Base-by-base conservation (phyloP, 2,797 vertebrate species). In the Ptychadena robeensis region DNA sequence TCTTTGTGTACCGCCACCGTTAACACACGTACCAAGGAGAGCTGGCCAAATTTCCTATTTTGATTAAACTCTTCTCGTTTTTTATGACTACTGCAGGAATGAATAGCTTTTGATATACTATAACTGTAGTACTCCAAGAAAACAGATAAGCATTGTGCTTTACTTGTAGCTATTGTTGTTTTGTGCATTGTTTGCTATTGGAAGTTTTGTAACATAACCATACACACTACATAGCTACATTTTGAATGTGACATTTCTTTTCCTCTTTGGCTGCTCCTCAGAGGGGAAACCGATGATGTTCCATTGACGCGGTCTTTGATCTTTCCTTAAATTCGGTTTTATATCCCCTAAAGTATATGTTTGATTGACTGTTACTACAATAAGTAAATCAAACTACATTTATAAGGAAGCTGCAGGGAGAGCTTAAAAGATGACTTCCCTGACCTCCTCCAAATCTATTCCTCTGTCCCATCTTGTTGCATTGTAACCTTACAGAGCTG, bases 271-370 rank as follows among this genome's bases (percentile, higher is more conserved):
- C 64, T 71, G 87, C 0, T 85, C 31, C 1, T 82, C 77, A 82
- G 85, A 77, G 81, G 83, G 73, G 80, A 81, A 87, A 71, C 81
- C 75, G 84, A 73, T 87, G 81, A 82, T 88, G 84, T 87, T 80
- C 80, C 37, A 86, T 82, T 74, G 40, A 57, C 63, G 86, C 8
- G 61, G 18, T 81, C 40, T 86, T 81, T 85, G 68, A 4, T 27
- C 44, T 44, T 69, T 86, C 75, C 83, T 86, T 83, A 82, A 84
- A 85, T 82, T 66, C 57, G 72, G 18, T 85, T 88, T 80, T 81
- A 35, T 82, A 87, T 79, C 86, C 67, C 37, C 34, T 67, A 67
- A 86, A 81, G 66, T 69, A 65, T 85, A 61, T 72, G 18, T 53
- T 64, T 85, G 79, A 59, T 61, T 85, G 37, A 63, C 85, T 78